phyloP scores from a whole-genome alignment of 2,888 invertebrate species.

The Nephrocerus scutellatus region DNA sequence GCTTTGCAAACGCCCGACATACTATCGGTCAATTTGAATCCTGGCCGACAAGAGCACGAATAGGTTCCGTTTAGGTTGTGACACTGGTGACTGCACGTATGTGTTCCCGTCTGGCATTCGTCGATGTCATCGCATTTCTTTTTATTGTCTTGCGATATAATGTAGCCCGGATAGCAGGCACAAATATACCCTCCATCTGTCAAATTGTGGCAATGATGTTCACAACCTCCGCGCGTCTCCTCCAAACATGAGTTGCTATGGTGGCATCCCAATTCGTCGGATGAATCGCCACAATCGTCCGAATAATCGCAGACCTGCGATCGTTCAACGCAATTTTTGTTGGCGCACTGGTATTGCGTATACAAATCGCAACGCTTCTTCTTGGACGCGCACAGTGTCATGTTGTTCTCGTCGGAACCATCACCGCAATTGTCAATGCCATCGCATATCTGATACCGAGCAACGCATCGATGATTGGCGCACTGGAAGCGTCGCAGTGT shows the following conservation, averaged over 20 bases:
- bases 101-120: constrained; percentile 75
- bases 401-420: constrained; percentile 91
- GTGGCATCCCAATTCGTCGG: constrained; percentile 86
- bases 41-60: constrained; percentile 77
- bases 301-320: constrained; percentile 77
- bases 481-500: constrained; percentile 81
- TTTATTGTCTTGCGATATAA: constrained; percentile 68
- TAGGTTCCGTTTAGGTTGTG: constrained; percentile 85
- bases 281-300: constrained; percentile 85
- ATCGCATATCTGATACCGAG: constrained; percentile 82
- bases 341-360: constrained; percentile 81
- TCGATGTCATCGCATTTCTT: constrained; percentile 84
- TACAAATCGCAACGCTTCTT: constrained; percentile 68
- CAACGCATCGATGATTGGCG: constrained; percentile 78
- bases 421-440: constrained; percentile 90
- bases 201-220: constrained; percentile 84
- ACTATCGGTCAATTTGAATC: constrained; percentile 68
- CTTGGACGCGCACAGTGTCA: constrained; percentile 76
- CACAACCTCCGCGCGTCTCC: constrained; percentile 70
- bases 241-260: constrained; percentile 57
- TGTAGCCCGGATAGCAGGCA: constrained; percentile 80
- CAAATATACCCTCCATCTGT: constrained; percentile 82
- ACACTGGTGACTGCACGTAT: constrained; percentile 91
- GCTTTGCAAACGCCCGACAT: constrained; percentile 79
- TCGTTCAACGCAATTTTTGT: constrained; percentile 74